Evolutionary conservation across 2,797 vertebrate species (phyloP).

Genomic region (Thaleichthys pacificus): DNA sequence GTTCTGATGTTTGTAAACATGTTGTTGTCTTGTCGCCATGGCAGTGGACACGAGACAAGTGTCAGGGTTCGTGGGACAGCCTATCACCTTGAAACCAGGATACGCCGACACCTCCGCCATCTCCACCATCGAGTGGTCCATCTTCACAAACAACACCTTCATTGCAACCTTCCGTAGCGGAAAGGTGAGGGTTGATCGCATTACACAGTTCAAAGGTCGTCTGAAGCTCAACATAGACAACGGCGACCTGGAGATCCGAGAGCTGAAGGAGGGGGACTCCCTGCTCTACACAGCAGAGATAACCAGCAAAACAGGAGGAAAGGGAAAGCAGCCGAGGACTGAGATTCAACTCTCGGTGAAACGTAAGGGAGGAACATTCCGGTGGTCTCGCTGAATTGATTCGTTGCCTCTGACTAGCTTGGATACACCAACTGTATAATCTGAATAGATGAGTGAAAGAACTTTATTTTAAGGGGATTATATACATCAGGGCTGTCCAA

Average conservation of each 20-base stretch:
- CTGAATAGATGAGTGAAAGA: no score
- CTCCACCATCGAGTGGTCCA: slow-evolving; percentile 47
- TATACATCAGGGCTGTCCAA: no score
- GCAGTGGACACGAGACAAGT: fast-evolving
- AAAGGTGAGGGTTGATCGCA: fast-evolving
- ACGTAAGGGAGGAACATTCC: slow-evolving; percentile 40
- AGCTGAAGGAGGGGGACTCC: neutral
- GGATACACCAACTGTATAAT: neutral
- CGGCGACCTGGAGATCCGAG: slow-evolving; percentile 55
- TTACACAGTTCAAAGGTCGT: slow-evolving; percentile 13
- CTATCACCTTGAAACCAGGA: slow-evolving; percentile 24
- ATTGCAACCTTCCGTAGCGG: slow-evolving; percentile 11
- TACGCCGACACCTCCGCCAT: neutral
- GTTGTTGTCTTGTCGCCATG: slow-evolving; percentile 25
- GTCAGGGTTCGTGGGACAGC: slow-evolving; percentile 15
- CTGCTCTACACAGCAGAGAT: slow-evolving; percentile 37
- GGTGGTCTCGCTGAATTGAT: neutral
- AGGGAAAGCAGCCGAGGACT: fast-evolving
- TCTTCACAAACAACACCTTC: slow-evolving; percentile 48
- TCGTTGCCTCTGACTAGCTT: neutral
- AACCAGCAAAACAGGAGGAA: fast-evolving
- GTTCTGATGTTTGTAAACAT: neutral
- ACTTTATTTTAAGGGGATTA: no score
- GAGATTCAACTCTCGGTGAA: slow-evolving; percentile 28
- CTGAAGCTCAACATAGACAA: slow-evolving; percentile 17